Conservation (phyloP, 1,140 invertebrate species). For the Maconellicoccus hirsutus region DNA sequence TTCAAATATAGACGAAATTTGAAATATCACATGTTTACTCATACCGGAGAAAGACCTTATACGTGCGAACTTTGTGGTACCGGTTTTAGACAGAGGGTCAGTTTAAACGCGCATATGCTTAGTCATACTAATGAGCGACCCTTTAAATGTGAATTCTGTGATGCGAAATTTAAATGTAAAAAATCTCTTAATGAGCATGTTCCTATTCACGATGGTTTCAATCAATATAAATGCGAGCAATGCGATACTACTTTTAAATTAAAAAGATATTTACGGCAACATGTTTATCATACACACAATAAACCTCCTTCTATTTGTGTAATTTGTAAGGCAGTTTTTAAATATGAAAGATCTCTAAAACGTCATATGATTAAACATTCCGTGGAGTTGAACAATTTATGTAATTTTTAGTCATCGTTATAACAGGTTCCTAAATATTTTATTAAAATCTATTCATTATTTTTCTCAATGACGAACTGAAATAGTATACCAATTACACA, state of each 20-base stretch:
- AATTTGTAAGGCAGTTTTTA: not conserved
- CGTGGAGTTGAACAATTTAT: no score
- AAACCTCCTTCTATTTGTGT: not conserved
- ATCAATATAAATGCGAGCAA: not conserved
- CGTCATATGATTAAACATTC: not conserved
- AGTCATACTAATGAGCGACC: slow-evolving; percentile 54
- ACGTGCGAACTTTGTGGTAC: slow-evolving; percentile 39
- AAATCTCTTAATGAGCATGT: slow-evolving; percentile 1
- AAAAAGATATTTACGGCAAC: not conserved
- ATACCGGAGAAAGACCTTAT: slow-evolving; percentile 36
- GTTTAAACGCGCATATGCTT: slow-evolving; percentile 38
- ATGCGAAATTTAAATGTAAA: slow-evolving; percentile 44
- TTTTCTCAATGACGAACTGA: no score
- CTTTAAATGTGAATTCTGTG: slow-evolving; percentile 51
- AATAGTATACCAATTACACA: no score
- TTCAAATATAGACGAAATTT: not conserved
- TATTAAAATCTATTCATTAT: no score
- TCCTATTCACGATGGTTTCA: not conserved
- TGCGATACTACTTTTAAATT: not conserved
- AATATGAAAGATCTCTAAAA: not conserved
- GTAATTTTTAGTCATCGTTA: no score
- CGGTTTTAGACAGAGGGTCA: slow-evolving; percentile 38
- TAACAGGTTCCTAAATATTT: no score
- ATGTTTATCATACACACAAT: not conserved
- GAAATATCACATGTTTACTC: slow-evolving; percentile 12